Conservation (phyloP, 2,888 invertebrate genomes). For the Tenthredo notha region DNA sequence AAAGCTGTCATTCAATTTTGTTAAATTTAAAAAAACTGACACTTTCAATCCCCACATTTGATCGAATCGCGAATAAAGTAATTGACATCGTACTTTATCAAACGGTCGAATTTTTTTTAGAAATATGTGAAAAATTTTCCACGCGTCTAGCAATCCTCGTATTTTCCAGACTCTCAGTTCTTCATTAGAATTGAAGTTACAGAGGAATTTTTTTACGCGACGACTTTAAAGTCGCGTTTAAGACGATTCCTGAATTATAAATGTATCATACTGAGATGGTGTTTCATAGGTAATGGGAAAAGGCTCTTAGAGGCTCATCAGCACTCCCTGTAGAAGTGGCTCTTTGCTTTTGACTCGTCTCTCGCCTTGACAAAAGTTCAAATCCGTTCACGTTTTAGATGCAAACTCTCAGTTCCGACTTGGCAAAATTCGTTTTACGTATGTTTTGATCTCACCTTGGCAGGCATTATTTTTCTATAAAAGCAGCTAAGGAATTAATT, state of each 20-base stretch:
- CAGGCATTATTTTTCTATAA: not conserved
- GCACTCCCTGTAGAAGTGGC: not conserved
- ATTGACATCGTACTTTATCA: not conserved
- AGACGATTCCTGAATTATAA: constrained; percentile 7
- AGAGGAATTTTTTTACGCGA: not conserved
- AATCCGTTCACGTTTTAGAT: not conserved
- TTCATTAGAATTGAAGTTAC: not conserved
- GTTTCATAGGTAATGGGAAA: constrained; percentile 37
- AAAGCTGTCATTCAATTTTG: not conserved
- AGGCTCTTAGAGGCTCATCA: constrained; percentile 33
- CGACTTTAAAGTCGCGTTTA: not conserved
- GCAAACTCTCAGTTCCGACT: not conserved
- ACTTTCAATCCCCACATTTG: not conserved
- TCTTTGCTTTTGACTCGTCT: constrained; percentile 19
- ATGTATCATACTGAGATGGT: constrained; percentile 12
- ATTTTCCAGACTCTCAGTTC: not conserved
- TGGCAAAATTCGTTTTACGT: not conserved
- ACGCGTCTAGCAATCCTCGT: not conserved
- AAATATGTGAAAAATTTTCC: not conserved
- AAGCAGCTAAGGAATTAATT: not conserved
- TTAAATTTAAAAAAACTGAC: not conserved
- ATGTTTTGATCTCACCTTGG: not conserved
- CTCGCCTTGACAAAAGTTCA: not conserved
- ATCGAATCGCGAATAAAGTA: not conserved
- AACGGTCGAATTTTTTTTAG: not conserved